Conservation (phyloP, 1,140 invertebrate species). For the Drosophila elegans region DNA sequence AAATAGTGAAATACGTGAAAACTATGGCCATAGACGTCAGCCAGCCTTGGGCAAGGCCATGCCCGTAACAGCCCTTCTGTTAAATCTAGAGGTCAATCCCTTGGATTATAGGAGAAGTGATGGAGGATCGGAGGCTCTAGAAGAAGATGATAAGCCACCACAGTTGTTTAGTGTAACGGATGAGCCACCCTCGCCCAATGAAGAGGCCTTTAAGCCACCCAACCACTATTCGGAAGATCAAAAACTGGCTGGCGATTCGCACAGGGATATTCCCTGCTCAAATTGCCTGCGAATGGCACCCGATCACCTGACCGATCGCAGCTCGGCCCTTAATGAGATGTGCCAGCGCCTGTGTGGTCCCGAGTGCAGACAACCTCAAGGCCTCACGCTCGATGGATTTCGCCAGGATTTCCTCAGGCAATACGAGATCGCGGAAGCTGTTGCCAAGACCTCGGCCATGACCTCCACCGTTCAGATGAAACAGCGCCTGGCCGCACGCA, state of each 20-base stretch:
- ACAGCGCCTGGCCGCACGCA: constrained; percentile 86
- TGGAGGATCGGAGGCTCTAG: constrained; percentile 3
- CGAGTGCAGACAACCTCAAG: constrained; percentile 60
- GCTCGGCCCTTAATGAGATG: constrained; percentile 73
- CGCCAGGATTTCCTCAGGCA: constrained; percentile 85
- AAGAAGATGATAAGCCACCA: constrained; percentile 64
- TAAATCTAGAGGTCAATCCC: constrained; percentile 55
- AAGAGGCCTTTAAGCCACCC: constrained; percentile 15
- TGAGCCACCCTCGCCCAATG: constrained; percentile 57
- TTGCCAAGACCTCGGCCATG: constrained; percentile 87
- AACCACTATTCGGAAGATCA: constrained; percentile 11
- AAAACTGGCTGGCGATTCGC: constrained; percentile 39
- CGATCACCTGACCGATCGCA: constrained; percentile 17
- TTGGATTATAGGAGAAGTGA: constrained; percentile 29
- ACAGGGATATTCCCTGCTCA: constrained; percentile 49
- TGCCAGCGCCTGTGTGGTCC: constrained; percentile 69
- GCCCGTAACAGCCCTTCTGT: constrained; percentile 75
- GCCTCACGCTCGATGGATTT: constrained; percentile 60
- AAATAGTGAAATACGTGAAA: constrained; percentile 35
- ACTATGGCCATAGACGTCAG: constrained; percentile 73
- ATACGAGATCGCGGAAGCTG: constrained; percentile 86
- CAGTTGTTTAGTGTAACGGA: constrained; percentile 56
- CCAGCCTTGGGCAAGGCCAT: constrained; percentile 80
- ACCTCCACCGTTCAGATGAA: constrained; percentile 86
- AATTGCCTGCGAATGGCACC: constrained; percentile 57